phyloP scores from a whole-genome alignment of 2,113 vertebrate species.

The Eupsittula cactorum region DNA sequence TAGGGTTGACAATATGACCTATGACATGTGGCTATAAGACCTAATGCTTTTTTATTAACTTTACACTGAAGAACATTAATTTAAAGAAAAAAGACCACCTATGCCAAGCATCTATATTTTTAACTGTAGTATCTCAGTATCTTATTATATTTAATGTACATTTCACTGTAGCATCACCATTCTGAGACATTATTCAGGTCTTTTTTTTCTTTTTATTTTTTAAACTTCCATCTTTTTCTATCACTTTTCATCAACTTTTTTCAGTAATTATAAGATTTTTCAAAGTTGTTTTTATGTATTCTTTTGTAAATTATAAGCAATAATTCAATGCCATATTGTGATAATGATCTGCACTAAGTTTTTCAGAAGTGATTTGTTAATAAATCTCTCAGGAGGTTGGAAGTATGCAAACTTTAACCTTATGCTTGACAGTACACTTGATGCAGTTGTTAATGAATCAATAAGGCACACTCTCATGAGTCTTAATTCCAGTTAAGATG shows the following conservation, averaged over 20 bases:
- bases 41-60: background rate
- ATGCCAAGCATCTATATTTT: background rate
- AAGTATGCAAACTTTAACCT: conserved; percentile 53
- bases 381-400: conserved; percentile 32
- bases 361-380: conserved; percentile 52
- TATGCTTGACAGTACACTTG: conserved; percentile 25
- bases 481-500: conserved; percentile 65
- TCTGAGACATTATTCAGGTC: background rate
- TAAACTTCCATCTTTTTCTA: background rate
- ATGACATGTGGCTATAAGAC: background rate
- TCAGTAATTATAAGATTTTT: background rate
- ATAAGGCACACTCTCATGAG: conserved; percentile 43
- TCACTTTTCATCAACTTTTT: background rate
- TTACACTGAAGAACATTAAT: background rate
- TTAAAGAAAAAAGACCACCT: background rate
- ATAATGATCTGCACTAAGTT: background rate
- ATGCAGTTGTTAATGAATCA: conserved; percentile 59
- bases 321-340: conserved; percentile 26
- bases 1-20: background rate
- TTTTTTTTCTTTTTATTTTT: background rate
- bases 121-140: background rate
- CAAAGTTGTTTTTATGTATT: background rate
- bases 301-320: background rate
- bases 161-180: background rate
- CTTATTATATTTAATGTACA: background rate